phyloP scores from a whole-genome alignment of 2,113 vertebrate species.

The Callocephalon fimbriatum region DNA sequence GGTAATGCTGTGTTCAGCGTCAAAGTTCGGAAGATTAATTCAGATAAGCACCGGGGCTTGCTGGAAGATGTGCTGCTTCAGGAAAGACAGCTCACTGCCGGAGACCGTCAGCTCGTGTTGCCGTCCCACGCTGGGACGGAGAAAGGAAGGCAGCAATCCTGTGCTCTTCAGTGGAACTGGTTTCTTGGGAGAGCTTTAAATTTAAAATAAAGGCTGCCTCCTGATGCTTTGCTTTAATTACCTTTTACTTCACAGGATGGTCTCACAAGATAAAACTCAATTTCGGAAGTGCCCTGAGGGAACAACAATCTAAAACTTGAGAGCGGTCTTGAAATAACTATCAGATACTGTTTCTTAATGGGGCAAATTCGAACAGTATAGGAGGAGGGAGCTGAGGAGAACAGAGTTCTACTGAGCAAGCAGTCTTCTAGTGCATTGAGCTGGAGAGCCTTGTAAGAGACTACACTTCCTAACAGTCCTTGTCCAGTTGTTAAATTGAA shows the following conservation, averaged over 20 bases:
- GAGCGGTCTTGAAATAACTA: neutral
- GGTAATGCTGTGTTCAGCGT: neutral
- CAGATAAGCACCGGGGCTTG: neutral
- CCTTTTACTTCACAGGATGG: neutral
- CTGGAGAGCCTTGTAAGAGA: neutral
- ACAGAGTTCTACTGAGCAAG: neutral
- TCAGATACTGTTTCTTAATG: neutral
- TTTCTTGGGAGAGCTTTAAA: neutral
- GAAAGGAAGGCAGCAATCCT: accelerated
- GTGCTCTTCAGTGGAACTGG: accelerated
- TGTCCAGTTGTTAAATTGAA: neutral
- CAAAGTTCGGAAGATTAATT: neutral
- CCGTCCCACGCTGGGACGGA: neutral
- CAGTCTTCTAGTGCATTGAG: neutral
- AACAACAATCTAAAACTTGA: neutral
- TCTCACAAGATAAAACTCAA: neutral
- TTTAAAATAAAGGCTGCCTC: neutral
- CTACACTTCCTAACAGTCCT: neutral
- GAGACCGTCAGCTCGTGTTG: neutral
- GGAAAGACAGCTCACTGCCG: accelerated
- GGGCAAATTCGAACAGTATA: neutral
- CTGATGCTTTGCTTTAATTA: conserved; percentile 18
- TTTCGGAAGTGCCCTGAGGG: neutral
- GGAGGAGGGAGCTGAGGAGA: neutral
- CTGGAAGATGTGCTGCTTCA: neutral